Evolutionary conservation across 2,797 vertebrate species (phyloP).

Genomic region (Acipenser transmontanus): DNA sequence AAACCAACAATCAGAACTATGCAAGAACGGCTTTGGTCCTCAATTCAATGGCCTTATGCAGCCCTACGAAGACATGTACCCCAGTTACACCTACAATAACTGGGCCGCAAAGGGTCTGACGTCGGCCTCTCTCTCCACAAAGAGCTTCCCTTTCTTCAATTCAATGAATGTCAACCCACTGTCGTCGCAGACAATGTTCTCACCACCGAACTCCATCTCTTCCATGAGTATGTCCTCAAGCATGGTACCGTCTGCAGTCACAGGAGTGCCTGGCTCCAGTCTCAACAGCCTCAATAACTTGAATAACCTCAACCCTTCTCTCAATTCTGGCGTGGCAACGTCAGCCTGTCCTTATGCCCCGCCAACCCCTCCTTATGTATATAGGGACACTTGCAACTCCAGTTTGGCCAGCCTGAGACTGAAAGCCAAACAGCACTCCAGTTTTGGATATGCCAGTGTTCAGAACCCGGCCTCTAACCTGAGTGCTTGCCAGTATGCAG

Average conservation of each 20-base stretch:
- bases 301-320: conserved; percentile 96
- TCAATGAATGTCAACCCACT: conserved; percentile 98
- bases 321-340: conserved; percentile 92
- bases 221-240: conserved; percentile 94
- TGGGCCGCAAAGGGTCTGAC: conserved; percentile 97
- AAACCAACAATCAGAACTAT: conserved; percentile 97
- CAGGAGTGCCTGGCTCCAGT: conserved; percentile 88
- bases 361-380: conserved; percentile 95
- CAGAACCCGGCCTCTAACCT: conserved; percentile 94
- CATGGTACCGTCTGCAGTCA: conserved; percentile 93
- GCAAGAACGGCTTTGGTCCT: conserved; percentile 95
- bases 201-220: conserved; percentile 93
- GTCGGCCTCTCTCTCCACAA: conserved; percentile 91
- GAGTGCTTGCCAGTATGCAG: conserved; percentile 96
- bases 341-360: conserved; percentile 92
- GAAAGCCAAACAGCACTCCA: conserved; percentile 99
- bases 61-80: conserved; percentile 98
- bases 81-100: conserved; percentile 98
- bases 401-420: conserved; percentile 98
- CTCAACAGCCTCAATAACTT: conserved; percentile 98
- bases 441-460: conserved; percentile 96
- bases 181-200: conserved; percentile 97
- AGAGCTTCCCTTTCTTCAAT: conserved; percentile 99
- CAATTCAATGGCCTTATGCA: conserved; percentile 98
- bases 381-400: conserved; percentile 99